These are phyloP conservation scores for Miichthys miiuy DNA, from an alignment of 2,797 vertebrate genomes.

Conservation along the genomic window DNA sequence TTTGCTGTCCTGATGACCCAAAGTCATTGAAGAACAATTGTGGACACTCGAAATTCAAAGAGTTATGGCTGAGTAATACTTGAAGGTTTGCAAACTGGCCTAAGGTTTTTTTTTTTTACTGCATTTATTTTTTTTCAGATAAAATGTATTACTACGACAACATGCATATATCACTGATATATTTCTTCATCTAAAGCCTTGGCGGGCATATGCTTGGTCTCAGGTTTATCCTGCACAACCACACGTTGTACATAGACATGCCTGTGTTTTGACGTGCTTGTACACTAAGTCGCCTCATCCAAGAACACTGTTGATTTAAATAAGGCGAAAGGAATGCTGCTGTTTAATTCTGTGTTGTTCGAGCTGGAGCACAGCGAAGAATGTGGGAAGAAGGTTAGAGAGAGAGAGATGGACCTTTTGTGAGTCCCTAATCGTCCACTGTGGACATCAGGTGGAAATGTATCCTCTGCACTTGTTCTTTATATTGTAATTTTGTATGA, in stretches of 20 bases:
- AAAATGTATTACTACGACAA: background rate
- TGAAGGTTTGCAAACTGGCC: slow-evolving; percentile 45
- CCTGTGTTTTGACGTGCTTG: slow-evolving; percentile 66
- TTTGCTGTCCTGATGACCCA: background rate
- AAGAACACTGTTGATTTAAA: slow-evolving; percentile 71
- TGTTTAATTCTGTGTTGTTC: slow-evolving; percentile 52
- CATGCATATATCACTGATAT: background rate
- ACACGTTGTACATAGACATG: slow-evolving; percentile 36
- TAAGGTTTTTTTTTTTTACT: background rate
- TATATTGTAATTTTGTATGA: slow-evolving; percentile 27
- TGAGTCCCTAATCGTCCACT: background rate
- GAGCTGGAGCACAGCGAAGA: slow-evolving; percentile 26
- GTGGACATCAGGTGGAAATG: slow-evolving; percentile 36
- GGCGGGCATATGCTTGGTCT: slow-evolving; percentile 20
- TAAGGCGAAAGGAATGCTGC: slow-evolving; percentile 71
- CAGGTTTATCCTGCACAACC: slow-evolving; percentile 46
- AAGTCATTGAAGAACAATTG: slow-evolving; percentile 4
- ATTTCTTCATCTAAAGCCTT: slow-evolving; percentile 21
- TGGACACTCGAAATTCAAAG: slow-evolving; percentile 1
- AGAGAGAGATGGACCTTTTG: background rate
- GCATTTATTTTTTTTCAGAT: slow-evolving; percentile 23
- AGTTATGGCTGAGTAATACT: slow-evolving; percentile 25
- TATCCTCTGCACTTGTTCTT: slow-evolving; percentile 47
- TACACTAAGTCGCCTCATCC: slow-evolving; percentile 64
- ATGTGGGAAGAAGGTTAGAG: slow-evolving; percentile 4